These are phyloP conservation scores for Argentina silus DNA, from an alignment of 2,797 vertebrate genomes.

Conservation along the genomic window DNA sequence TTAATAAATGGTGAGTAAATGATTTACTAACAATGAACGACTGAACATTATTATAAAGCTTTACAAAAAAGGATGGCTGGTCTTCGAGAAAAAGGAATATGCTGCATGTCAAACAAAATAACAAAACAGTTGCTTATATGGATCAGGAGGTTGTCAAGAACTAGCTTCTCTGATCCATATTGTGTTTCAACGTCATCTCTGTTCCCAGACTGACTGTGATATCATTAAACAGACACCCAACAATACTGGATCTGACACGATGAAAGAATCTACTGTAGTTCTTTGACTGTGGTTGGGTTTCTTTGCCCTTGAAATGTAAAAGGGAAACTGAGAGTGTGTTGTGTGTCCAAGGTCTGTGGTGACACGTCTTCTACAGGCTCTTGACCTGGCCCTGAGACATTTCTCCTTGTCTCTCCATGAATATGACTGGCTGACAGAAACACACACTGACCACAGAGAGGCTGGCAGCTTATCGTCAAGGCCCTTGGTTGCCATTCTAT, in stretches of 20 bases:
- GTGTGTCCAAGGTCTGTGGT: not conserved
- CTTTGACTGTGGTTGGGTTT: slow-evolving; percentile 7
- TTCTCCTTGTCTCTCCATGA: not conserved
- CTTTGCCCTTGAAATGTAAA: not conserved
- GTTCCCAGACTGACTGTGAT: not conserved
- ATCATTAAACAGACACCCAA: not conserved
- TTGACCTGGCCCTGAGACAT: slow-evolving; percentile 22
- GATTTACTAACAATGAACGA: too few species aligned
- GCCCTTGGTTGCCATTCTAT: not conserved
- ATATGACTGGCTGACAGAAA: slow-evolving; percentile 20
- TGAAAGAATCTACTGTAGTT: slow-evolving; percentile 8
- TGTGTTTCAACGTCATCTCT: not conserved
- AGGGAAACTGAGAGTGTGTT: not conserved
- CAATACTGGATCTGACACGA: not conserved
- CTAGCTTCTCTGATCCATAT: not conserved
- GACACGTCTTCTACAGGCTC: not conserved
- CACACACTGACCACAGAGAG: not conserved
- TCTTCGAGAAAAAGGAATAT: too few species aligned
- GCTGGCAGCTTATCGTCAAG: slow-evolving; percentile 17
- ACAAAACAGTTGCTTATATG: not conserved
- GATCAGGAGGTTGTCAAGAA: not conserved
- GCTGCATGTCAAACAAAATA: not conserved
- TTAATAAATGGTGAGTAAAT: too few species aligned
- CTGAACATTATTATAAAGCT: too few species aligned
- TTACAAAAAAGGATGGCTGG: too few species aligned